These are phyloP conservation scores for Pilophorus perplexus DNA, from an alignment of 2,888 invertebrate genomes.

Conservation along the genomic window DNA sequence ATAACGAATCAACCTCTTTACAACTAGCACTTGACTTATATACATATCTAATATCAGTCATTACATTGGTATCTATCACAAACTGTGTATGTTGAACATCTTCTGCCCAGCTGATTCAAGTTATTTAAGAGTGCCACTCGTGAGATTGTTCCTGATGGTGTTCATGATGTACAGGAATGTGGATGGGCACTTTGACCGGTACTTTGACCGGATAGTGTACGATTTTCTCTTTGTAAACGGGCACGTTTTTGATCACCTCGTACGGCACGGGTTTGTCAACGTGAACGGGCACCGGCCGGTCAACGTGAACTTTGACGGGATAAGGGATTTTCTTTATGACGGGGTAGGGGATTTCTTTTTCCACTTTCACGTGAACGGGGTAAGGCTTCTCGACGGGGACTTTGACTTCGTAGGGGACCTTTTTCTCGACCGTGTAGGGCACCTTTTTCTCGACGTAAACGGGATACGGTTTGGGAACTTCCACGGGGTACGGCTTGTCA, in stretches of 20 bases:
- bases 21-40: no score
- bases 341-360: slow-evolving; percentile 43
- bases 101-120: no score
- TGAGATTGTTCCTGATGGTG: slow-evolving; percentile 3
- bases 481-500: slow-evolving; percentile 55
- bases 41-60: no score
- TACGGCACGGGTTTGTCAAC: slow-evolving; percentile 42
- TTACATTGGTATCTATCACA: no score
- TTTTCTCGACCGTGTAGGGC: slow-evolving; percentile 56
- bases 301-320: slow-evolving; percentile 62
- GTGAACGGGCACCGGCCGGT: slow-evolving; percentile 38
- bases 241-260: slow-evolving; percentile 42
- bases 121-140: not conserved
- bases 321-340: slow-evolving; percentile 41
- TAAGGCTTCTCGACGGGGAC: slow-evolving; percentile 45
- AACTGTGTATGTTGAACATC: no score
- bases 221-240: slow-evolving; percentile 42
- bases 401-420: slow-evolving; percentile 53
- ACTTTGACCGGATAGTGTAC: slow-evolving; percentile 38
- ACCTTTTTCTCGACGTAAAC: slow-evolving; percentile 69
- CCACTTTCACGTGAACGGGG: slow-evolving; percentile 44
- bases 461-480: slow-evolving; percentile 62
- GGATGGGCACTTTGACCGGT: slow-evolving; percentile 33
- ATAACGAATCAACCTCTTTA: no score
- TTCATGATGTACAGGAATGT: no score